Percentiles rank a stretch among this genome's conserved stretches.
These are phyloP conservation scores for Nasonia oneida DNA, from an alignment of 2,888 invertebrate genomes.

Conservation along the genomic window DNA sequence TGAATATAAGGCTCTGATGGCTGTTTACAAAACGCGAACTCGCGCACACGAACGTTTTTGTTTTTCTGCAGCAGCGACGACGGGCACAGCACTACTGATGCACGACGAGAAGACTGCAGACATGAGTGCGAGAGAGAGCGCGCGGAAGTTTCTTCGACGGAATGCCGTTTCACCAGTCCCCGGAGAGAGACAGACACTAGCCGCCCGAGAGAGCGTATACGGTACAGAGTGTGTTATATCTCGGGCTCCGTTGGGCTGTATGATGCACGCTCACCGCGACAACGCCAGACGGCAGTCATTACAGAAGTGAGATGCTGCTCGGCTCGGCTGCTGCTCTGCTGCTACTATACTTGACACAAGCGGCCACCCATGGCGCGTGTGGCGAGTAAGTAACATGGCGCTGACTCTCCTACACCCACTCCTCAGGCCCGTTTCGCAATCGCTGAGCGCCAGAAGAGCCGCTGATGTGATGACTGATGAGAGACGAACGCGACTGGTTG, in stretches of 20 bases:
- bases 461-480: not conserved
- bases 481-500: not conserved
- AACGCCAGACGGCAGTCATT: slow-evolving; percentile 78
- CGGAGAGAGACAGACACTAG: not conserved
- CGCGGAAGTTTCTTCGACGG: slow-evolving; percentile 39
- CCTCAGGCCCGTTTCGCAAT: not conserved
- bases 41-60: slow-evolving; percentile 30
- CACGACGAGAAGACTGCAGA: not conserved
- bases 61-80: not conserved
- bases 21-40: slow-evolving; percentile 52
- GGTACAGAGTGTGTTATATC: not conserved
- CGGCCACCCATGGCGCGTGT: slow-evolving; percentile 59
- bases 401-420: slow-evolving; percentile 28
- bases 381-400: slow-evolving; percentile 54
- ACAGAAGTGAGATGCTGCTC: slow-evolving; percentile 71
- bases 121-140: not conserved
- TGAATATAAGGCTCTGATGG: not conserved
- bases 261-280: slow-evolving; percentile 68
- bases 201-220: not conserved
- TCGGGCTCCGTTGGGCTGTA: not conserved
- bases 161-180: slow-evolving; percentile 40
- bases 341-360: slow-evolving; percentile 48
- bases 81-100: not conserved
- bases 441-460: not conserved
- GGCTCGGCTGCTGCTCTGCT: slow-evolving; percentile 30